Percentiles rank a stretch among this genome's conserved stretches.
Evolutionary conservation across 2,797 vertebrate genomes (phyloP).

Genomic region (Cetoscarus ocellatus): DNA sequence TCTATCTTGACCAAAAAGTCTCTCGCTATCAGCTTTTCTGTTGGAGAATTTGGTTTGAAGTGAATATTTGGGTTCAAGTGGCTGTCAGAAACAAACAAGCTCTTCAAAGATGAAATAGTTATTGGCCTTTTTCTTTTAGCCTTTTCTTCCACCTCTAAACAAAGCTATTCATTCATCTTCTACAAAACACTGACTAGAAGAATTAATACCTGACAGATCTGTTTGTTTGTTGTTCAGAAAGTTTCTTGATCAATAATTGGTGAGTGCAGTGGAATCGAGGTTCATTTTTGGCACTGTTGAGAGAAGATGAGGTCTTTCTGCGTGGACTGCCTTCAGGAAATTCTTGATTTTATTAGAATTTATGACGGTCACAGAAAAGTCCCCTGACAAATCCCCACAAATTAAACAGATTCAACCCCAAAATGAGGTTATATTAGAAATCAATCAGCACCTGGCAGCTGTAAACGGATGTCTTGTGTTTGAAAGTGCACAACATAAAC

Average conservation of each 20-base stretch:
- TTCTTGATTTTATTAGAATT: slow-evolving; percentile 19
- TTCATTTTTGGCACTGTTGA: neutral
- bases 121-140: neutral
- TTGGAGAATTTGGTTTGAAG: too few species aligned
- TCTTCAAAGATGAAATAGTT: neutral
- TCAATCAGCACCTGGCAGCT: slow-evolving; percentile 2
- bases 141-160: neutral
- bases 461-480: neutral
- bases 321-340: neutral
- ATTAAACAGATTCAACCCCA: slow-evolving; percentile 14
- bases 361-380: slow-evolving; percentile 20
- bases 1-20: too few species aligned
- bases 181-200: neutral
- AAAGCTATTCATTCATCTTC: neutral
- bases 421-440: slow-evolving; percentile 16
- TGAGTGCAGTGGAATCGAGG: neutral
- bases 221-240: neutral
- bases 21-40: neutral
- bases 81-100: neutral
- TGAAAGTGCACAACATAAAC: neutral
- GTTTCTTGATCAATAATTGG: neutral
- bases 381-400: slow-evolving; percentile 21
- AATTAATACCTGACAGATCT: neutral
- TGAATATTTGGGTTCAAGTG: neutral
- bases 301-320: neutral